These are phyloP conservation scores for Xiphorhynchus elegans DNA, from an alignment of 2,113 vertebrate genomes.

Conservation along the genomic window DNA sequence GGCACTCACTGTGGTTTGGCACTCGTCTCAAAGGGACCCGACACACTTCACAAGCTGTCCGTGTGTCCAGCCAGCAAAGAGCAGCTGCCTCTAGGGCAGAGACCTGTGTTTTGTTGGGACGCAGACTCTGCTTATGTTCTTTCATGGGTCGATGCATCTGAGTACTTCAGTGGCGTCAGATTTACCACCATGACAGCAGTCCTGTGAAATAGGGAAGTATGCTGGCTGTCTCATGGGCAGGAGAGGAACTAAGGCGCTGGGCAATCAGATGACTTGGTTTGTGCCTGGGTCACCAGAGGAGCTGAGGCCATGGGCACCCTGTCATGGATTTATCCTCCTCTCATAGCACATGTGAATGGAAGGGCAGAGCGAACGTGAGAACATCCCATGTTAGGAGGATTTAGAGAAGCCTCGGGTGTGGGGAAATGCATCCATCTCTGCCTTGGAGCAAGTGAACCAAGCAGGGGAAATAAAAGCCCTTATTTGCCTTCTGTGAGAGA, in stretches of 20 bases:
- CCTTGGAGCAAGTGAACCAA: not conserved
- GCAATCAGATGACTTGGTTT: not conserved
- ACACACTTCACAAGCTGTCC: not conserved
- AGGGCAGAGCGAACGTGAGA: fast-evolving
- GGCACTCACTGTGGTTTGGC: not conserved
- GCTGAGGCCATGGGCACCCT: not conserved
- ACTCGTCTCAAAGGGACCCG: not conserved
- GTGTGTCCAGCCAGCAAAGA: not conserved
- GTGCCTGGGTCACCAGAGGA: not conserved
- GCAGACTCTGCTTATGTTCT: not conserved
- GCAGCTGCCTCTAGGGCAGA: not conserved
- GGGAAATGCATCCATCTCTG: not conserved
- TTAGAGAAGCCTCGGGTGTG: not conserved
- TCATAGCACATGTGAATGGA: not conserved
- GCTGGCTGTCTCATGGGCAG: not conserved
- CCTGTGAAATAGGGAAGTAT: not conserved
- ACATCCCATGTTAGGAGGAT: not conserved
- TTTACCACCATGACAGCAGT: not conserved
- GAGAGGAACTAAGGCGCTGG: not conserved
- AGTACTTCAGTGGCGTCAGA: not conserved
- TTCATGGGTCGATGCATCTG: not conserved
- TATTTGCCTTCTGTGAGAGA: not conserved
- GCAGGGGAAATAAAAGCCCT: not conserved
- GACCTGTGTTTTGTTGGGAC: not conserved
- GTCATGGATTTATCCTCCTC: not conserved